Conservation (phyloP, 2,797 vertebrate species). For the Microctenopoma lineatum region DNA sequence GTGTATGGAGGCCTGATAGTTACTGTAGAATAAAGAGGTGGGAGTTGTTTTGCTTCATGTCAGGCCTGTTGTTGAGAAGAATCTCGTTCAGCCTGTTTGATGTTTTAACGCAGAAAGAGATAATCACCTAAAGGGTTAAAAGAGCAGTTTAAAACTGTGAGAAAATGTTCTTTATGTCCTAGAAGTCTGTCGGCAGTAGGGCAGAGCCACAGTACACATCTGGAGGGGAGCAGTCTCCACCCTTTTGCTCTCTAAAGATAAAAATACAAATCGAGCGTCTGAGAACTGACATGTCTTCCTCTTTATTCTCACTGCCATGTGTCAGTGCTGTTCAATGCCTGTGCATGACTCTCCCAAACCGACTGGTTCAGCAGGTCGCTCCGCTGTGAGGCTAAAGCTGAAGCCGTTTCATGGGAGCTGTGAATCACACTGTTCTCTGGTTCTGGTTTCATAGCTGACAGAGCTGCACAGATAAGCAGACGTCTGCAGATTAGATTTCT, state of each 20-base stretch:
- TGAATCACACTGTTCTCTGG: background rate
- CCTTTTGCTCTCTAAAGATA: slow-evolving; percentile 14
- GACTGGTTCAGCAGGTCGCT: slow-evolving; percentile 41
- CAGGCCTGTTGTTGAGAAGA: background rate
- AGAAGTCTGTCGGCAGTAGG: background rate
- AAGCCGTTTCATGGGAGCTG: background rate
- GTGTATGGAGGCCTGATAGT: background rate
- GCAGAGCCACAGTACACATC: slow-evolving; percentile 24
- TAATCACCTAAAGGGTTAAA: background rate
- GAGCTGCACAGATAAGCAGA: slow-evolving; percentile 25
- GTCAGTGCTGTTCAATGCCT: background rate
- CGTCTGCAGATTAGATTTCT: slow-evolving; percentile 53
- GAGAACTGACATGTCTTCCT: background rate
- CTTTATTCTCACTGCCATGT: background rate
- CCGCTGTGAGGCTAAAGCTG: background rate
- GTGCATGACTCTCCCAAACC: background rate
- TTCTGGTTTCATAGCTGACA: slow-evolving; percentile 18
- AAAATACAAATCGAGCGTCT: slow-evolving; percentile 8
- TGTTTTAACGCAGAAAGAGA: background rate
- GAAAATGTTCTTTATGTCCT: background rate
- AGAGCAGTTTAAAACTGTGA: background rate
- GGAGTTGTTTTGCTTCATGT: slow-evolving; percentile 8
- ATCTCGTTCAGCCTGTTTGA: background rate
- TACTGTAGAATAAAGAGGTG: slow-evolving; percentile 1
- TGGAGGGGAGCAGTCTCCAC: slow-evolving; percentile 16